A percentile compares a stretch with the other conserved stretches of the same genome.
phyloP scores from a whole-genome alignment of 2,113 vertebrate genomes.

The Pipra filicauda region DNA sequence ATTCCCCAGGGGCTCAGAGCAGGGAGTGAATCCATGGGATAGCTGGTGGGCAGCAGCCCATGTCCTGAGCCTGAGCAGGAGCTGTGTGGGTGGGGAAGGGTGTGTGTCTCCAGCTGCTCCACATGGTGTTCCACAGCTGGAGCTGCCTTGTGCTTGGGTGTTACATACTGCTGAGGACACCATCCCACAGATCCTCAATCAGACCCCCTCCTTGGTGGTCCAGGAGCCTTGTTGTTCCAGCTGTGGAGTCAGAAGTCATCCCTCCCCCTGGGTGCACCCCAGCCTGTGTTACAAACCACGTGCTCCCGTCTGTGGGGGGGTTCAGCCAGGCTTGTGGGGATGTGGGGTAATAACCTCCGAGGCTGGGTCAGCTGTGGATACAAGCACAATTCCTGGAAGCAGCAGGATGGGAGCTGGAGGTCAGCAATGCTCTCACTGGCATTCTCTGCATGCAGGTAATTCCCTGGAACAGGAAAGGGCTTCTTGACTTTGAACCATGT shows the following conservation, averaged over 20 bases:
- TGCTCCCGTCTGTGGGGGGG: accelerated
- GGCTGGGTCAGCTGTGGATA: not conserved
- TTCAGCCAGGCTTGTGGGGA: not conserved
- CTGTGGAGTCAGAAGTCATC: not conserved
- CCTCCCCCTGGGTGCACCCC: not conserved
- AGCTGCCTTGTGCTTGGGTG: not conserved
- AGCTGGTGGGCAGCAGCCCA: not conserved
- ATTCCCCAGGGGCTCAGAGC: not conserved
- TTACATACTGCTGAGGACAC: not conserved
- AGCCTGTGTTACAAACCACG: accelerated
- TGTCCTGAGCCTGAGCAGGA: not conserved
- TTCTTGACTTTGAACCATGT: not conserved
- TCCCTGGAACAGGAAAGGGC: not conserved
- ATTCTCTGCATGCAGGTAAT: not conserved
- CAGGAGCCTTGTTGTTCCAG: not conserved
- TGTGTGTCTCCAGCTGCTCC: not conserved
- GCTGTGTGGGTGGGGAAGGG: not conserved
- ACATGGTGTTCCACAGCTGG: not conserved
- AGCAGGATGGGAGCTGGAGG: not conserved
- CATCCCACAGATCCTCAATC: not conserved
- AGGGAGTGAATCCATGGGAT: not conserved
- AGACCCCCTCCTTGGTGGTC: not conserved
- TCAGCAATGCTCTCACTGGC: accelerated
- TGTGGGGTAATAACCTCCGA: not conserved
- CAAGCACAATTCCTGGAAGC: not conserved